A percentile compares a stretch with the other conserved stretches of the same genome.
These are phyloP conservation scores for Orthosia gothica DNA, from an alignment of 2,888 invertebrate genomes.

Conservation along the genomic window DNA sequence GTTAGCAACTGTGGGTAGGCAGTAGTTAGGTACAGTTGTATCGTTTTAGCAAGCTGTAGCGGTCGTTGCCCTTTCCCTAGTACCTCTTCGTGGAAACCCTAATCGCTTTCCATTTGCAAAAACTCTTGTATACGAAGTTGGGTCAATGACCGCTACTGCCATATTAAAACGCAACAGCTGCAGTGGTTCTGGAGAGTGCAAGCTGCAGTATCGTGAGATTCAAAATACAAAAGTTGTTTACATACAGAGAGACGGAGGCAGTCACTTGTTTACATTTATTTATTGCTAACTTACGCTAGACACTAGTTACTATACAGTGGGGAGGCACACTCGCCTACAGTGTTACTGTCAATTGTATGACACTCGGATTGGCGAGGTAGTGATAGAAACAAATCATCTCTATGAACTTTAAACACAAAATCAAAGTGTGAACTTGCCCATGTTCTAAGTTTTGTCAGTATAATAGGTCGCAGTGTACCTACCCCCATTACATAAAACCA, in stretches of 20 bases:
- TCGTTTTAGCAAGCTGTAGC: background rate
- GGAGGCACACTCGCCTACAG: constrained; percentile 38
- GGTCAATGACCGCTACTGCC: background rate
- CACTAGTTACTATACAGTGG: constrained; percentile 43
- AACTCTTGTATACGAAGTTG: too few relatives aligned
- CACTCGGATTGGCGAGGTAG: background rate
- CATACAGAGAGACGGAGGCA: constrained; percentile 29
- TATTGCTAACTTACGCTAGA: constrained; percentile 64
- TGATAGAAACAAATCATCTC: background rate
- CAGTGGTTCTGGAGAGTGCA: background rate
- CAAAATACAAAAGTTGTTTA: constrained; percentile 15
- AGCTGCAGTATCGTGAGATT: constrained; percentile 42
- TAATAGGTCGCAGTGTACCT: constrained; percentile 39
- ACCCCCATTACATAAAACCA: constrained; percentile 49
- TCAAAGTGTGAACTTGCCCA: constrained; percentile 1
- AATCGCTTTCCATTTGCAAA: too few relatives aligned
- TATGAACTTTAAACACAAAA: background rate
- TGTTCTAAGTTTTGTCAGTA: background rate
- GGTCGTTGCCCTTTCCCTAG: too few relatives aligned
- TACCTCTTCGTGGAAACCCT: too few relatives aligned
- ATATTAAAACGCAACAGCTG: background rate
- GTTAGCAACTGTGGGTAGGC: constrained; percentile 60
- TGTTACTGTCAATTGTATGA: background rate
- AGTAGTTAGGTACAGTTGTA: background rate
- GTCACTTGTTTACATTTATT: constrained; percentile 19